phyloP scores from a whole-genome alignment of 2,797 vertebrate genomes.

The Sus cebifrons region DNA sequence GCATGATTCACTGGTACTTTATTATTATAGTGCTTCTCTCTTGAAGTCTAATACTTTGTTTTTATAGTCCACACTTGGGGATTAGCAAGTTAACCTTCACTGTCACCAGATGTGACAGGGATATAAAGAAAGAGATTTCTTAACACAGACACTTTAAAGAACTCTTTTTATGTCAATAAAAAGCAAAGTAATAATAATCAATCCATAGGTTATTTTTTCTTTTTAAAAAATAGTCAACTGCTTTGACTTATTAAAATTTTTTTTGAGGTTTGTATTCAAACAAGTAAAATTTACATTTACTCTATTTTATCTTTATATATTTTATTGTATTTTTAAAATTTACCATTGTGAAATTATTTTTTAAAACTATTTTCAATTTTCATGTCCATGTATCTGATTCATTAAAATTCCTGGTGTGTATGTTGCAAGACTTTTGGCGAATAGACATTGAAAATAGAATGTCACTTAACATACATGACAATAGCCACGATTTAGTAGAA shows the following conservation, averaged over 20 bases:
- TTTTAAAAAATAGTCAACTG: constrained; percentile 34
- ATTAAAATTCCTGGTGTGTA: constrained; percentile 17
- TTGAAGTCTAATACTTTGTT: constrained; percentile 50
- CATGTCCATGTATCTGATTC: neutral
- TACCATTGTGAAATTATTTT: constrained; percentile 1
- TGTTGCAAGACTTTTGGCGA: neutral
- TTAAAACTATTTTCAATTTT: neutral
- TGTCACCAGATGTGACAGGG: constrained; percentile 36
- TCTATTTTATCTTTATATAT: neutral
- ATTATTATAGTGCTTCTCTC: constrained; percentile 19
- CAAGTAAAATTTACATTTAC: neutral
- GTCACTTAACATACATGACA: neutral
- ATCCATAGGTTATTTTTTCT: neutral
- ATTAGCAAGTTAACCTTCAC: constrained; percentile 50
- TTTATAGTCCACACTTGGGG: neutral
- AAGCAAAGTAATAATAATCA: neutral
- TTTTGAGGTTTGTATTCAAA: constrained; percentile 57
- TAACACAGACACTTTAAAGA: constrained; percentile 31
- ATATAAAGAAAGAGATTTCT: constrained; percentile 69
- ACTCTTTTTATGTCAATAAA: neutral
- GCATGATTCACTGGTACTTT: constrained; percentile 20
- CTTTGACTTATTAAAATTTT: neutral
- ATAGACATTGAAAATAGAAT: neutral
- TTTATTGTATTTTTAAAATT: neutral
- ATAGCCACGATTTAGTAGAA: neutral